A percentile compares a stretch with the other conserved stretches of the same genome.
These are phyloP conservation scores for Eulemur coronatus DNA, from an alignment of 2,797 vertebrate genomes.

Conservation along the genomic window DNA sequence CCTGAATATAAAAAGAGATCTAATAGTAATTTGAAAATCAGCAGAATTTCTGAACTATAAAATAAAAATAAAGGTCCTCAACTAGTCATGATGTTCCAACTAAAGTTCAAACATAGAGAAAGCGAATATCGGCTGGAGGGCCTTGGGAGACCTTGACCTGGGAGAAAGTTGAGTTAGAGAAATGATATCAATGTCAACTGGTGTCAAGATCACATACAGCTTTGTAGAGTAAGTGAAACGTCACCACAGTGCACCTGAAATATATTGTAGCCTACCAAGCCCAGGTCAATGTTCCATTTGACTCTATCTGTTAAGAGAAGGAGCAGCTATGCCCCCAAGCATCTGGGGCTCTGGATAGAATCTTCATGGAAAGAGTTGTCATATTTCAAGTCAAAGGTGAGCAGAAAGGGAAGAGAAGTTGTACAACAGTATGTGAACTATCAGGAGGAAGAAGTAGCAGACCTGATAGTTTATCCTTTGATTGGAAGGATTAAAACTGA, in stretches of 20 bases:
- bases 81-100: background rate
- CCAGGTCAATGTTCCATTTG: background rate
- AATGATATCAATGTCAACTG: background rate
- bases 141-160: background rate
- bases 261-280: background rate
- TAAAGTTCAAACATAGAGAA: background rate
- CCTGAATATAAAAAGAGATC: background rate
- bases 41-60: background rate
- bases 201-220: background rate
- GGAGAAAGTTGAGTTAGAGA: background rate
- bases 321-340: background rate
- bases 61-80: background rate
- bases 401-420: background rate
- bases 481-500: background rate
- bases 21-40: constrained; percentile 6
- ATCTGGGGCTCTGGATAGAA: background rate
- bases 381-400: background rate
- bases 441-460: background rate
- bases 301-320: background rate
- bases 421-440: background rate
- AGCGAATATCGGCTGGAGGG: background rate
- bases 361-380: background rate
- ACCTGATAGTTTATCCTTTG: background rate
- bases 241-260: background rate
- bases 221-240: background rate